phyloP scores from a whole-genome alignment of 2,797 vertebrate genomes.

The Micropoecilia bifurca region DNA sequence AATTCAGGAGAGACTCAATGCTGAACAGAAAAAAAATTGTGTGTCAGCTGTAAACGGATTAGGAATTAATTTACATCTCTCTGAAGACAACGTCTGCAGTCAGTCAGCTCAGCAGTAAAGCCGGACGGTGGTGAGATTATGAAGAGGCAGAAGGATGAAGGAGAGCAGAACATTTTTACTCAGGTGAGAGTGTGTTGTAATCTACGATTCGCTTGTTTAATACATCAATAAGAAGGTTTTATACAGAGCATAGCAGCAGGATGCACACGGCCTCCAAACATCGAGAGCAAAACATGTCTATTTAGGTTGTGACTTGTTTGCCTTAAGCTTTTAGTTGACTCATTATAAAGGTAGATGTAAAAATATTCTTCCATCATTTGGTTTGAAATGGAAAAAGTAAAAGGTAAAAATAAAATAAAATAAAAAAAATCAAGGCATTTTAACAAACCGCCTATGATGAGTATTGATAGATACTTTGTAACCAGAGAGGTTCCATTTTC shows the following conservation, averaged over 20 bases:
- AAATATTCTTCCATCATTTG: neutral
- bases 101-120: slow-evolving; percentile 16
- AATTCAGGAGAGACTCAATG: neutral
- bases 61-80: slow-evolving; percentile 15
- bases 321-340: neutral
- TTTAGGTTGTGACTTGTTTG: neutral
- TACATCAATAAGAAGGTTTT: slow-evolving; percentile 4
- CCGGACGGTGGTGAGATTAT: slow-evolving; percentile 5
- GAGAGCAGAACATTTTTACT: slow-evolving; percentile 4
- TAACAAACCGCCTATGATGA: too few relatives aligned
- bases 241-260: neutral
- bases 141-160: slow-evolving; percentile 8
- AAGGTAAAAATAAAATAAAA: neutral
- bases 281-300: neutral
- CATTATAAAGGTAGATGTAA: neutral
- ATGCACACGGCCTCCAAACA: neutral
- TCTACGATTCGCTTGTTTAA: neutral
- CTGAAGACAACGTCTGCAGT: slow-evolving; percentile 8
- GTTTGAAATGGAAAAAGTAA: neutral
- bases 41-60: slow-evolving; percentile 21
- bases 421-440: too few relatives aligned
- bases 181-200: slow-evolving; percentile 10
- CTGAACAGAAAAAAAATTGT: slow-evolving; percentile 14
- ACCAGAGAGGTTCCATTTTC: neutral
- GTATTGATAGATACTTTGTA: neutral